A percentile compares a stretch with the other conserved stretches of the same genome.
Conservation (phyloP, 2,797 vertebrate genomes). For the Channallabes apus region DNA sequence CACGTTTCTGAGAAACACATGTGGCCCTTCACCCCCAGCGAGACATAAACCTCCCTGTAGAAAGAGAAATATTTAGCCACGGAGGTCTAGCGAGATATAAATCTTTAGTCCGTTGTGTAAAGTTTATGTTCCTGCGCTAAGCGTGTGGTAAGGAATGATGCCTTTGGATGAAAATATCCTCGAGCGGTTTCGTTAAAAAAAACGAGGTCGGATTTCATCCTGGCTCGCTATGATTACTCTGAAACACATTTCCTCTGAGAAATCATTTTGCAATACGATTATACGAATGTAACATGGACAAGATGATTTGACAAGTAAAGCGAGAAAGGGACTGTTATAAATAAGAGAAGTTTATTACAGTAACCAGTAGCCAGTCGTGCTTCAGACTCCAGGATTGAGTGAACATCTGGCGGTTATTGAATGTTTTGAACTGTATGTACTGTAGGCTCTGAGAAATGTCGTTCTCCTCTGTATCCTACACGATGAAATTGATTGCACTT, state of each 20-base stretch:
- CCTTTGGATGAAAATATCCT: constrained; percentile 7
- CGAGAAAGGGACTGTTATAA: not conserved
- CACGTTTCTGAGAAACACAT: constrained; percentile 44
- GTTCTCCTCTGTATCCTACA: no score
- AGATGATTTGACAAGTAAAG: not conserved
- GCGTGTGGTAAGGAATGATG: constrained; percentile 61
- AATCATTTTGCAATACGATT: not conserved
- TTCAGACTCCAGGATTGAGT: no score
- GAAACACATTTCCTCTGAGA: constrained; percentile 10
- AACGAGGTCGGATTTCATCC: not conserved
- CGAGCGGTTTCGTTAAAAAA: not conserved
- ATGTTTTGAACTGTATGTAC: no score
- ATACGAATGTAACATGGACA: not conserved
- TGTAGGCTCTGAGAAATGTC: no score
- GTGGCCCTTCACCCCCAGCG: constrained; percentile 47
- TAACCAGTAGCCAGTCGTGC: no score
- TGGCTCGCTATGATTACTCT: not conserved
- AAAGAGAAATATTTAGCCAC: constrained; percentile 59
- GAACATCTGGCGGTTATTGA: no score
- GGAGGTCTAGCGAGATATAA: constrained; percentile 42
- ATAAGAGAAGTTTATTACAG: not conserved
- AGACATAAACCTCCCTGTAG: constrained; percentile 53
- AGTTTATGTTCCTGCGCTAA: constrained; percentile 64
- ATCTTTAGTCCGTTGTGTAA: constrained; percentile 50
- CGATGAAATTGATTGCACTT: no score